Conservation (phyloP, 2,797 vertebrate species). For the Sciaenops ocellatus region DNA sequence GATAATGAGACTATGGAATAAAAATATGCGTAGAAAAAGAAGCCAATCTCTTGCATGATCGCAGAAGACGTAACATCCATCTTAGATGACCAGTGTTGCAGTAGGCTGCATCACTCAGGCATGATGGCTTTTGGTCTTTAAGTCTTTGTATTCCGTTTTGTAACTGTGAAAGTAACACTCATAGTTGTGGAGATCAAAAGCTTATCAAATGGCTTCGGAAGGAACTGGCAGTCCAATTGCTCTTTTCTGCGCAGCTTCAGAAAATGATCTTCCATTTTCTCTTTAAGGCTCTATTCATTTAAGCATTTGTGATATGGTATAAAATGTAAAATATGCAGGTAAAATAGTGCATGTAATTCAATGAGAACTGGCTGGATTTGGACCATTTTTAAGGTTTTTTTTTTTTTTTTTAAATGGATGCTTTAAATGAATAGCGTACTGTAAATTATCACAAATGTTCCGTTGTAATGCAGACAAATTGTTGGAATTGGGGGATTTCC, state of each 20-base stretch:
- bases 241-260: conserved; percentile 45
- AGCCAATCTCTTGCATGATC: conserved; percentile 33
- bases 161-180: conserved; percentile 64
- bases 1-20: conserved; percentile 63
- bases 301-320: conserved; percentile 31
- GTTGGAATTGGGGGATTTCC: neutral
- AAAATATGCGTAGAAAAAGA: conserved; percentile 35
- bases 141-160: conserved; percentile 66
- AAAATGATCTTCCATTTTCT: conserved; percentile 48
- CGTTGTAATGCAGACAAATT: neutral
- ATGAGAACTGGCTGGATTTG: neutral
- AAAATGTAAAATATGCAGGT: conserved; percentile 32
- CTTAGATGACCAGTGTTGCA: conserved; percentile 61
- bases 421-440: neutral
- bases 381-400: neutral
- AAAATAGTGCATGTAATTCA: conserved; percentile 20
- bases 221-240: conserved; percentile 48
- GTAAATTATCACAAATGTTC: neutral
- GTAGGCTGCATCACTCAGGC: conserved; percentile 71
- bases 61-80: conserved; percentile 51
- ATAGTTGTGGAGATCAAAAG: conserved; percentile 59
- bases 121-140: conserved; percentile 49
- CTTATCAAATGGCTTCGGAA: conserved; percentile 57
- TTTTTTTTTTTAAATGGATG: neutral
- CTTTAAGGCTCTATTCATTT: conserved; percentile 23